phyloP scores from a whole-genome alignment of 2,888 invertebrate species.

The Acrobasis consociella region DNA sequence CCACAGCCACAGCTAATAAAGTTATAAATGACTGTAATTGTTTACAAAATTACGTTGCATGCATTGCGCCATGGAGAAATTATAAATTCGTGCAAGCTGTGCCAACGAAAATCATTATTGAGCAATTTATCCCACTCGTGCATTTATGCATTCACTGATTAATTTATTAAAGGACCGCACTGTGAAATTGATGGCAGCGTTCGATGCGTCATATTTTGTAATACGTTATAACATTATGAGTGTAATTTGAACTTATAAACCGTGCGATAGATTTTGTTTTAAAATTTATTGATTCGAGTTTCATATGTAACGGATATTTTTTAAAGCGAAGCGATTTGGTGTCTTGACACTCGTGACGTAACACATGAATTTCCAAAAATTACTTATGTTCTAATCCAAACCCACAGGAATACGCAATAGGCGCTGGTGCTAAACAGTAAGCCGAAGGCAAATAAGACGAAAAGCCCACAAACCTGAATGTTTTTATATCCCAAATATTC shows the following conservation, averaged over 20 bases:
- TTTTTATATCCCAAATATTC: too few species aligned
- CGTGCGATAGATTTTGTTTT: neutral
- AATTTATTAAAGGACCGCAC: slow-evolving; percentile 68
- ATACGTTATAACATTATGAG: neutral
- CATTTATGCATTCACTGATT: slow-evolving; percentile 65
- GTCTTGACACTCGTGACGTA: too few species aligned
- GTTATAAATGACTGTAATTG: neutral
- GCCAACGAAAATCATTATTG: slow-evolving; percentile 61
- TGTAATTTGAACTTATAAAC: neutral
- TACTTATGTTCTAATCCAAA: too few species aligned
- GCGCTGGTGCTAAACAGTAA: too few species aligned
- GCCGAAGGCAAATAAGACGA: too few species aligned
- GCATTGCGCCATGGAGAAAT: slow-evolving; percentile 40
- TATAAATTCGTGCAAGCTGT: slow-evolving; percentile 60
- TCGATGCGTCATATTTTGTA: slow-evolving; percentile 23
- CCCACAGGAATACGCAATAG: too few species aligned
- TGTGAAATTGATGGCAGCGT: slow-evolving; percentile 53
- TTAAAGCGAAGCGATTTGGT: too few species aligned
- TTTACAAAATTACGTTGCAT: slow-evolving; percentile 5
- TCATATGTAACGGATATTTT: neutral
- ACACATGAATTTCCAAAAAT: too few species aligned
- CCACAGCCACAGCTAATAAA: too few species aligned
- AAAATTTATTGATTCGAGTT: neutral
- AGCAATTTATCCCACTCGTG: slow-evolving; percentile 62
- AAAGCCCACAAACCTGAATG: too few species aligned